Evolutionary conservation across 2,888 invertebrate genomes (phyloP), one percentile per base, ranked within the genome.

Genomic region (Polydrusus cervinus): DNA sequence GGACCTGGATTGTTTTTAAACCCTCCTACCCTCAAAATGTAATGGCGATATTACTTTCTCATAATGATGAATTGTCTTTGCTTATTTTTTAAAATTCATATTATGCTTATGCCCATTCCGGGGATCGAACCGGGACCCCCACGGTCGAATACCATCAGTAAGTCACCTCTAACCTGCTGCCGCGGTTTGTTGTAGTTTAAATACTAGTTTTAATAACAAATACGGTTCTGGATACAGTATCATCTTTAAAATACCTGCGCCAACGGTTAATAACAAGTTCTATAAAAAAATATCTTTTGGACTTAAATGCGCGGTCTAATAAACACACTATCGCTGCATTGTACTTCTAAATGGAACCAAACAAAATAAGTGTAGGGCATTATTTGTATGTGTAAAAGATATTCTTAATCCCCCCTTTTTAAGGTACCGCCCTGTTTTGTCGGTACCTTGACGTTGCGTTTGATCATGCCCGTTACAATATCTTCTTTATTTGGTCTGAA

Each of bases 261-360:
- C 57, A 57, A 57, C 57, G 57, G 57, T 38, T 60, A 30, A 40
- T 11, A 60, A 38, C 38, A 16, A 16, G 38, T 3, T 60, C 38
- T 60, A 57, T 57, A 60, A 60, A 60, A n/a, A 60, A 60, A 60
- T 45, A 47, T 43, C 55, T 55, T 72, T 47, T 34, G 72, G 72
- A 76, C 72, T 76, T 68, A 76, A 76, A 76, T 76, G 73, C 73
- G 76, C 73, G 76, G 73, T 76, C 76, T 73, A 62, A 53, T 71
- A 71, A 38, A 71, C 55, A 64, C 61, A 66, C 57, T 68, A 68
- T 68, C 34, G 30, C 3, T 16, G 47, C 18, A 53, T 68, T 57
- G 60, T 68, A 60, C 7, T 16, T 30, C 30, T 57, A 68, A 68
- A 68, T 68, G 13, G 55, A 57, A 43, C 34, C 57, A 18, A 30